A percentile compares a stretch with the other conserved stretches of the same genome.
Evolutionary conservation across 92 coral and sea anemone genomes (phyloP).

Genomic region (Montipora capitata): DNA sequence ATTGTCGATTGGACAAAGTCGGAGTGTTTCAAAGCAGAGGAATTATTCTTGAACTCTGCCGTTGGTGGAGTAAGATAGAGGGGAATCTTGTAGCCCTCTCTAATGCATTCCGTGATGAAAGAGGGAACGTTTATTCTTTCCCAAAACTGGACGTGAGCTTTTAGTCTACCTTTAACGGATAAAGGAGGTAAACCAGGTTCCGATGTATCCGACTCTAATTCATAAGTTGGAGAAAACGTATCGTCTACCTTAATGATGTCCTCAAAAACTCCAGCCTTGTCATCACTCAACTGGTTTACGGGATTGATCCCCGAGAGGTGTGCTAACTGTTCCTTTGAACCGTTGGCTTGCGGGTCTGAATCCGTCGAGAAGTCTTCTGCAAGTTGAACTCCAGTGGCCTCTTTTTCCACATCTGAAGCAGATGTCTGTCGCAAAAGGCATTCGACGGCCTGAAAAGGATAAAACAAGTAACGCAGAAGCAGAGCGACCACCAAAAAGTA

Average conservation of each 20-base stretch:
- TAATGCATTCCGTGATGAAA: slow-evolving; percentile 35
- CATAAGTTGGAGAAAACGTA: slow-evolving; percentile 2
- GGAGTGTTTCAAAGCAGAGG: slow-evolving; percentile 45
- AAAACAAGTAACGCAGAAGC: slow-evolving; percentile 3
- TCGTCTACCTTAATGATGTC: slow-evolving; percentile 36
- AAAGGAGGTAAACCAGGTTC: slow-evolving; percentile 14
- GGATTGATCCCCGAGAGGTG: slow-evolving; percentile 14
- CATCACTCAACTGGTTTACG: slow-evolving; percentile 11
- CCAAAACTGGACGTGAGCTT: slow-evolving; percentile 51
- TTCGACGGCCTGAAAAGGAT: slow-evolving; percentile 58
- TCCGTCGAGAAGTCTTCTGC: slow-evolving; percentile 23
- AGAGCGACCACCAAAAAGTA: slow-evolving; percentile 2
- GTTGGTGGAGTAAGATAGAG: slow-evolving; percentile 41
- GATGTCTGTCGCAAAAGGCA: slow-evolving; percentile 44
- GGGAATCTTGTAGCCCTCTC: slow-evolving; percentile 54
- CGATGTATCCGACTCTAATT: slow-evolving; percentile 8
- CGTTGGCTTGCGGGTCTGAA: slow-evolving; percentile 18
- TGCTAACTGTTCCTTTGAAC: background rate
- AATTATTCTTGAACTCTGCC: slow-evolving; percentile 27
- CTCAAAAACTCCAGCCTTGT: slow-evolving; percentile 23
- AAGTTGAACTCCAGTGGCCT: too few species aligned
- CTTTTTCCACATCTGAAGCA: slow-evolving; percentile 70
- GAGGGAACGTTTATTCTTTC: slow-evolving; percentile 37
- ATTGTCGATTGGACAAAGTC: slow-evolving; percentile 54
- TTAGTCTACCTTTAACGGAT: slow-evolving; percentile 59